Percentiles rank a stretch among this genome's conserved stretches.
These are phyloP conservation scores for Monochamus alternatus DNA, from an alignment of 2,888 invertebrate species.

Conservation along the genomic window DNA sequence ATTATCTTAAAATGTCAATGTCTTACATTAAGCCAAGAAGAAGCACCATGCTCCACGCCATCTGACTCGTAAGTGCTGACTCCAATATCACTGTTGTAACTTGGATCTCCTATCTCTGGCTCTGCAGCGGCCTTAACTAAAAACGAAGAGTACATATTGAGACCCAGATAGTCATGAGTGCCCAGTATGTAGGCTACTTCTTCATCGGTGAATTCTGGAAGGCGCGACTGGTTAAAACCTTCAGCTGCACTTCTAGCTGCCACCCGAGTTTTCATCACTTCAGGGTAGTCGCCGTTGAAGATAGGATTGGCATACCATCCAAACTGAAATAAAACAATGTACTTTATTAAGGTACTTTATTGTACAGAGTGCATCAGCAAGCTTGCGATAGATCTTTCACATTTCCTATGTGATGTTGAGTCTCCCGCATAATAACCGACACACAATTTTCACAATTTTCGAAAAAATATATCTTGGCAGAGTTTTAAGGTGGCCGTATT, in stretches of 20 bases:
- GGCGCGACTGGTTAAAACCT: conserved; percentile 75
- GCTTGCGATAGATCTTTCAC: too few relatives aligned
- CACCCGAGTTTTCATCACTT: conserved; percentile 76
- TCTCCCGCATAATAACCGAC: too few relatives aligned
- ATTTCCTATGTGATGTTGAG: too few relatives aligned
- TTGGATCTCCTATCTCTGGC: conserved; percentile 8
- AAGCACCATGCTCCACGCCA: conserved; percentile 11
- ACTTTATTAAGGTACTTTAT: too few relatives aligned
- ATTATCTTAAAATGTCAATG: not conserved
- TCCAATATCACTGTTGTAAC: conserved; percentile 7
- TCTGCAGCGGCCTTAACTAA: conserved; percentile 65
- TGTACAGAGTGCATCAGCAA: too few relatives aligned
- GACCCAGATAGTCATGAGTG: conserved; percentile 80
- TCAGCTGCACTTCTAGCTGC: conserved; percentile 75
- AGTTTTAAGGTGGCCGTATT: too few relatives aligned
- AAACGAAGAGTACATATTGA: conserved; percentile 82
- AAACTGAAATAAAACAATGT: conserved; percentile 44
- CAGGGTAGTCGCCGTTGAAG: conserved; percentile 79
- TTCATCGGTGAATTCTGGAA: conserved; percentile 76
- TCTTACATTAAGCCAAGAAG: conserved; percentile 39
- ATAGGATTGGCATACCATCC: conserved; percentile 73
- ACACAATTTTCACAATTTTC: too few relatives aligned
- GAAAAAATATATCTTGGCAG: too few relatives aligned
- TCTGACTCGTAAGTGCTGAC: not conserved
- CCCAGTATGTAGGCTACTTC: conserved; percentile 70